phyloP scores from a whole-genome alignment of 2,888 invertebrate species.

The Brachyptera putata region DNA sequence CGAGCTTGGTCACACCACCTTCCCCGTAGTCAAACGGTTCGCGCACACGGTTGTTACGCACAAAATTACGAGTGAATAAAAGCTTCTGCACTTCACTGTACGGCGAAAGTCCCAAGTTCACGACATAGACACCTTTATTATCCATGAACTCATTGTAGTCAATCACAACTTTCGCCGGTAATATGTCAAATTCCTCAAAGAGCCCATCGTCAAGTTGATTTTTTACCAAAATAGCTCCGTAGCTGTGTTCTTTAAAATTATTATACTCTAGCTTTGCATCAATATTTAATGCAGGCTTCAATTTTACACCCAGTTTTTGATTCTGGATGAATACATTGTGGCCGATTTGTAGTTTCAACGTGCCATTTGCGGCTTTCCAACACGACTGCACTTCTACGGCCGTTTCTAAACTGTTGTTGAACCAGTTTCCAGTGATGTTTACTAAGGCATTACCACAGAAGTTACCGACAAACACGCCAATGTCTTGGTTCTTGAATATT shows the following conservation, averaged over 20 bases:
- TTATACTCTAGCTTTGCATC: conserved; percentile 80
- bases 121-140: conserved; percentile 82
- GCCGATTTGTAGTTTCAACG: conserved; percentile 67
- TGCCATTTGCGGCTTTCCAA: conserved; percentile 59
- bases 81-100: conserved; percentile 78
- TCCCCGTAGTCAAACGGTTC: conserved; percentile 75
- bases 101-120: conserved; percentile 81
- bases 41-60: conserved; percentile 77
- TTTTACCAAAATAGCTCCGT: conserved; percentile 79
- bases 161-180: conserved; percentile 67
- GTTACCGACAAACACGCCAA: conserved; percentile 85
- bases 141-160: conserved; percentile 85
- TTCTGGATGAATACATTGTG: conserved; percentile 80
- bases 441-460: conserved; percentile 81
- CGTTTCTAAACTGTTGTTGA: conserved; percentile 72
- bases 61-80: conserved; percentile 81
- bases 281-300: conserved; percentile 78
- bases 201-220: conserved; percentile 74
- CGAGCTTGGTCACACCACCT: conserved; percentile 64
- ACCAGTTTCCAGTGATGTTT: conserved; percentile 89
- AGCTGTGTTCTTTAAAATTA: conserved; percentile 75
- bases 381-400: conserved; percentile 82
- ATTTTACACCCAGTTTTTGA: conserved; percentile 66
- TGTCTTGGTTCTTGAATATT: conserved; percentile 80
- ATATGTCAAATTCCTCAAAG: conserved; percentile 71